Evolutionary conservation across 2,888 invertebrate species (phyloP), one percentile per base, ranked within the genome.

Genomic region (Yponomeuta plumbellus): DNA sequence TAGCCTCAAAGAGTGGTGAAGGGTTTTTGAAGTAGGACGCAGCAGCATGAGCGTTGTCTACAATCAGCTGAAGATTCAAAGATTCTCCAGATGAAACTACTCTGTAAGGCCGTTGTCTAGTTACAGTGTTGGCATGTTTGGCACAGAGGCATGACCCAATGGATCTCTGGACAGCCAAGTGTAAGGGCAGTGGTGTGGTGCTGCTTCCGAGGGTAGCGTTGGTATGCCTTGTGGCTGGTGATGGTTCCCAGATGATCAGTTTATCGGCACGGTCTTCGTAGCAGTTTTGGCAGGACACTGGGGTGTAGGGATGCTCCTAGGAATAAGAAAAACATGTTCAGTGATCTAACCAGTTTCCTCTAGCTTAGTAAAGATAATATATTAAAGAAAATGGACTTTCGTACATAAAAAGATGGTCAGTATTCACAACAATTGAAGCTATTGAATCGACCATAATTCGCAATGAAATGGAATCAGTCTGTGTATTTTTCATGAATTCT

Each of bases 21-120:
- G 95, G 93, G 76, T 97, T 96, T 80, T 97, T 97, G 86, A 97
- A 97, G 82, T 97, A 97, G 66, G 96, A 97, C 0, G 95, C 93
- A 0, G 97, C 96, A 3, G 97, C 96, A 76, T 97, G 96, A 17
- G 95, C 95, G 17, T 95, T 95, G 75, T 97, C 97, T 0, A 97
- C 94, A 58, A 96, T 94, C 72, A 97, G 91, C 76, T 96, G 96
- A 17, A 97, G 92, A 74, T 96, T 96, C 66, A 97, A 89, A 66
- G 94, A 94, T 78, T 97, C 97, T 2, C 96, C 96, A 17, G 94
- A 94, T 0, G 97, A 97, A 0, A 97, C 94, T 0, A 97, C 92
- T 72, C 94, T 90, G 59, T 94, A 92, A 0, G 94, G 93, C 59
- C 92, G 88, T 5, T 91, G 93, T 75, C 92, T 92, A 63, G 92